Percentiles rank a stretch among this genome's conserved stretches.
phyloP scores from a whole-genome alignment of 2,888 invertebrate species.

The Pollenia griseotomentosa region DNA sequence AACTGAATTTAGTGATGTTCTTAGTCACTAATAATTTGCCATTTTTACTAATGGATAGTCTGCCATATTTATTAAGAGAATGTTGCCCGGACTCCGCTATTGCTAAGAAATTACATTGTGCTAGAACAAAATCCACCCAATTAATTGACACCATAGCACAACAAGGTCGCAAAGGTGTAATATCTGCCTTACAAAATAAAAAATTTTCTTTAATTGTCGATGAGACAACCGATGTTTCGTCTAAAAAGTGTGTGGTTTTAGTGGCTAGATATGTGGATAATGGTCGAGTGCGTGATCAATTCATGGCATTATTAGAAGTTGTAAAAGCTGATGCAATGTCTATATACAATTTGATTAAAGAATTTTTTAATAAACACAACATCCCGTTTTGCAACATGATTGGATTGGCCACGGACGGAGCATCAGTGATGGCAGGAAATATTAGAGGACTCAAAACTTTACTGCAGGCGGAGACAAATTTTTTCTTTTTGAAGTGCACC shows the following conservation, averaged over 20 bases:
- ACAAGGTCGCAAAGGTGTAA: background rate
- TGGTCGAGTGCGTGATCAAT: too few species aligned
- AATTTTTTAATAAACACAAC: too few species aligned
- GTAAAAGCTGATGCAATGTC: background rate
- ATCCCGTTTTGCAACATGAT: too few species aligned
- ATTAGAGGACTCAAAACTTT: conserved; percentile 14
- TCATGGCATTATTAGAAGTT: background rate
- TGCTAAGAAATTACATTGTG: background rate
- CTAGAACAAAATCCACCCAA: conserved; percentile 12
- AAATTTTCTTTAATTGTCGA: conserved; percentile 36
- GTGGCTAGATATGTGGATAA: too few species aligned
- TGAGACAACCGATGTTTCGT: too few species aligned
- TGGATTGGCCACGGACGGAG: background rate
- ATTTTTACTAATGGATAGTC: background rate
- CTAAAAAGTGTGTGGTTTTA: too few species aligned
- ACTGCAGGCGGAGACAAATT: conserved; percentile 9
- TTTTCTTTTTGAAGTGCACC: too few species aligned
- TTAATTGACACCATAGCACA: background rate
- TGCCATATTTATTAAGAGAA: background rate
- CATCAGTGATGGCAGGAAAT: conserved; percentile 7
- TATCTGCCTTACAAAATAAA: conserved; percentile 62
- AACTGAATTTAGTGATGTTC: conserved; percentile 17
- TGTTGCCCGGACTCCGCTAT: conserved; percentile 7
- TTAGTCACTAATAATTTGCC: background rate
- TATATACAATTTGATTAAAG: too few species aligned